A percentile compares a stretch with the other conserved stretches of the same genome.
phyloP scores from a whole-genome alignment of 2,888 invertebrate species.

The Fissipunctia ypsillon region DNA sequence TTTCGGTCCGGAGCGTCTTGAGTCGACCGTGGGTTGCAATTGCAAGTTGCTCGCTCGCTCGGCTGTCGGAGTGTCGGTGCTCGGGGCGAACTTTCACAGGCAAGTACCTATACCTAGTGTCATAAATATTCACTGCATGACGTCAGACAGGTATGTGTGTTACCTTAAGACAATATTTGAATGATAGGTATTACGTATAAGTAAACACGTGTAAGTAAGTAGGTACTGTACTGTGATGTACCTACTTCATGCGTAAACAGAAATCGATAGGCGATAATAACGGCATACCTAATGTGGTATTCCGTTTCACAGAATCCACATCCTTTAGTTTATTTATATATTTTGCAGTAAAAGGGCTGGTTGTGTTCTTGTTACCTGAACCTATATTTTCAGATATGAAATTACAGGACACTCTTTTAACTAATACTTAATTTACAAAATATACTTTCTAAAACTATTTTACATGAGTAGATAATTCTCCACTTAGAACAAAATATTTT shows the following conservation, averaged over 20 bases:
- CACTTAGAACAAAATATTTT: no score
- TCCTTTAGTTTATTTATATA: no score
- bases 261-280: neutral
- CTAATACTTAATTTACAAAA: no score
- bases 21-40: constrained; percentile 36
- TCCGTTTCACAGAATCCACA: no score
- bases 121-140: constrained; percentile 78
- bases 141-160: constrained; percentile 64
- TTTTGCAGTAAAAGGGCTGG: no score
- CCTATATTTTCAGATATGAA: no score
- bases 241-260: constrained; percentile 12
- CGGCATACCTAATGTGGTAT: no score
- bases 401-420: no score
- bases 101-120: constrained; percentile 66
- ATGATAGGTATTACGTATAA: constrained; percentile 49
- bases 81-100: constrained; percentile 79
- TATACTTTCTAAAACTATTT: no score
- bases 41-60: constrained; percentile 38
- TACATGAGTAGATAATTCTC: no score
- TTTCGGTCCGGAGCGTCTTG: constrained; percentile 34
- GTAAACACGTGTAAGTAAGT: neutral
- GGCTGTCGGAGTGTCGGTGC: constrained; percentile 41
- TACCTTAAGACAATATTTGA: constrained; percentile 71
- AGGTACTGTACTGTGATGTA: constrained; percentile 1
- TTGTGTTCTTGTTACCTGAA: no score